Evolutionary conservation across 2,113 vertebrate genomes (phyloP).

Genomic region (Arvicanthis niloticus): DNA sequence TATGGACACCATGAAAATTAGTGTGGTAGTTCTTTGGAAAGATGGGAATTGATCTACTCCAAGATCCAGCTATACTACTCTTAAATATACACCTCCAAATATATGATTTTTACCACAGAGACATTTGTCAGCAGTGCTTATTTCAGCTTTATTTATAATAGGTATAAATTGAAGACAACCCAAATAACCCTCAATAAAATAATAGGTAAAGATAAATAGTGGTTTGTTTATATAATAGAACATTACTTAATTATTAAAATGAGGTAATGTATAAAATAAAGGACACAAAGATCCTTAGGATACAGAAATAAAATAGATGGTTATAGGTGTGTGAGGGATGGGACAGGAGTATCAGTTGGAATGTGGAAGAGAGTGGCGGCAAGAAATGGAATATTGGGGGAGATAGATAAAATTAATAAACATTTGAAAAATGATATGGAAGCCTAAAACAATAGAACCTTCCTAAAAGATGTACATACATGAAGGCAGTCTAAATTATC

Average conservation of each 20-base stretch:
- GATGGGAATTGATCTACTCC: neutral
- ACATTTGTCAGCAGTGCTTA: neutral
- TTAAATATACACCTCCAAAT: neutral
- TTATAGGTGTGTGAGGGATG: neutral
- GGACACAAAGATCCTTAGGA: neutral
- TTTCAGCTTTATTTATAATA: neutral
- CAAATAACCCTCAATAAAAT: neutral
- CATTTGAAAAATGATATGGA: neutral
- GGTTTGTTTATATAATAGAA: neutral
- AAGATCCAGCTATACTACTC: neutral
- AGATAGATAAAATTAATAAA: neutral
- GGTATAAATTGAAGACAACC: neutral
- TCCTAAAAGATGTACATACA: neutral
- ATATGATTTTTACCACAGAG: neutral
- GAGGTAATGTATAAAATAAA: neutral
- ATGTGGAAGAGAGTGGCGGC: accelerated
- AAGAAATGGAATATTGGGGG: neutral
- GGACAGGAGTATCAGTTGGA: too few species aligned
- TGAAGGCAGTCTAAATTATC: neutral
- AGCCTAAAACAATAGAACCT: neutral
- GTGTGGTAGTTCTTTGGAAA: neutral
- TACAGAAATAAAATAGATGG: too few species aligned
- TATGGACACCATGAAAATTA: neutral
- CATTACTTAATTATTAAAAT: neutral
- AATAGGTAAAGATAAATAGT: neutral